phyloP scores from a whole-genome alignment of 1,140 invertebrate genomes.

The Chionoecetes opilio region DNA sequence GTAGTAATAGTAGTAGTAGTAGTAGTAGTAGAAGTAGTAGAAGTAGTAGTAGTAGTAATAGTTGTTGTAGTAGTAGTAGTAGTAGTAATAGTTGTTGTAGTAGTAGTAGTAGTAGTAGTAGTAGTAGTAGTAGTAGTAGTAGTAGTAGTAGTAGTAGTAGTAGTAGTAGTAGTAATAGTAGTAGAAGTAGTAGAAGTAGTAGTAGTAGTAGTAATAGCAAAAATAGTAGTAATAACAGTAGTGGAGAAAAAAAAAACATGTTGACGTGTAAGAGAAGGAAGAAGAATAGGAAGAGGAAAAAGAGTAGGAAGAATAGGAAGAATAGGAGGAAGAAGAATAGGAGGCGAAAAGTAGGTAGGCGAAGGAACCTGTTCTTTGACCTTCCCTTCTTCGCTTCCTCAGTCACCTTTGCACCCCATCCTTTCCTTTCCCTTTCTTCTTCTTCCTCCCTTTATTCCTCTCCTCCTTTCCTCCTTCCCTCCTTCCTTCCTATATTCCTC shows the following conservation, averaged over 20 bases:
- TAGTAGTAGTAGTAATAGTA: not conserved
- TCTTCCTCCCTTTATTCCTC: not conserved
- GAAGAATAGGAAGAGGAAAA: not conserved
- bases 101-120: constrained; percentile 19
- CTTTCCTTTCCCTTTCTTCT: constrained; percentile 8
- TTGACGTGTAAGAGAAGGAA: not conserved
- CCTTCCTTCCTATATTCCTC: not conserved
- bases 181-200: too few species aligned
- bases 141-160: not conserved
- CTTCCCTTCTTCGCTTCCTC: constrained; percentile 25
- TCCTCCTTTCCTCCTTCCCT: not conserved
- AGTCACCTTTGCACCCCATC: not conserved
- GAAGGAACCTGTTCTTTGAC: constrained; percentile 28
- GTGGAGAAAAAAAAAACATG: not conserved
- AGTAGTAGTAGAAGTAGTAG: constrained; percentile 29
- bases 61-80: too few species aligned
- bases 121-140: constrained; percentile 29
- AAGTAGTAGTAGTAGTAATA: not conserved
- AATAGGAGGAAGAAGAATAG: not conserved
- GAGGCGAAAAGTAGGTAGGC: constrained; percentile 2
- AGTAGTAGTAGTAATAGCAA: not conserved
- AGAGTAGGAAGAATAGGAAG: not conserved
- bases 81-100: not conserved
- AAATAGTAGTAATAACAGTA: not conserved
- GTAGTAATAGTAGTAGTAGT: constrained; percentile 20